These are phyloP conservation scores for Sycophila sp. DNA, from an alignment of 1,140 invertebrate genomes.

Conservation along the genomic window DNA sequence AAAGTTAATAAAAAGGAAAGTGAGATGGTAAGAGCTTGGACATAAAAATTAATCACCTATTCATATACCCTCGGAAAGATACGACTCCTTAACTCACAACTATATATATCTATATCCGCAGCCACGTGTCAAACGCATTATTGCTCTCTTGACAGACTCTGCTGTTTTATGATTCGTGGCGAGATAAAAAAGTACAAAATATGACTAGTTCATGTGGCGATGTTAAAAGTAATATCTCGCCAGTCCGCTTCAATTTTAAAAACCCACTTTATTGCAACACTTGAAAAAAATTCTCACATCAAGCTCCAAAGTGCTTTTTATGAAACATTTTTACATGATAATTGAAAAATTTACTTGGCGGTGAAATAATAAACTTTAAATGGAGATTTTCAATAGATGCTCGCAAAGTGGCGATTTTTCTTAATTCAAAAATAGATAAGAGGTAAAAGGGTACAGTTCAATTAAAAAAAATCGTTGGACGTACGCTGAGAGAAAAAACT, in stretches of 20 bases:
- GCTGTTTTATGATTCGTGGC: slow-evolving; percentile 17
- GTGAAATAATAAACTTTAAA: too few relatives aligned
- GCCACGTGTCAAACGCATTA: slow-evolving; percentile 21
- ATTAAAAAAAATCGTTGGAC: too few relatives aligned
- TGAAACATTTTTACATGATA: too few relatives aligned
- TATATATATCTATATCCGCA: not conserved
- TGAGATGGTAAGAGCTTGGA: too few relatives aligned
- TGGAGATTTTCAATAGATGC: too few relatives aligned
- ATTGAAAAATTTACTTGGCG: too few relatives aligned
- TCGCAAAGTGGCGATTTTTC: too few relatives aligned
- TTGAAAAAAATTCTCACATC: too few relatives aligned
- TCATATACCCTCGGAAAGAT: not conserved
- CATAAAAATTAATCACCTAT: slow-evolving; percentile 23
- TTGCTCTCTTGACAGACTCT: slow-evolving; percentile 13
- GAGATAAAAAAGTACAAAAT: slow-evolving; percentile 21
- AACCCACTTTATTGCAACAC: not conserved
- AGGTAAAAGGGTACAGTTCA: too few relatives aligned
- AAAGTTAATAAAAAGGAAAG: not conserved
- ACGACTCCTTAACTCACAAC: not conserved
- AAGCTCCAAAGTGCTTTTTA: too few relatives aligned
- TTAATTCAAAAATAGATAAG: too few relatives aligned
- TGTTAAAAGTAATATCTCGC: slow-evolving; percentile 15
- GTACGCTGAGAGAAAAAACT: too few relatives aligned
- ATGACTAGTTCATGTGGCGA: not conserved
- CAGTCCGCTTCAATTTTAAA: not conserved